phyloP scores from a whole-genome alignment of 2,888 invertebrate genomes.

The Bellardia pandia region DNA sequence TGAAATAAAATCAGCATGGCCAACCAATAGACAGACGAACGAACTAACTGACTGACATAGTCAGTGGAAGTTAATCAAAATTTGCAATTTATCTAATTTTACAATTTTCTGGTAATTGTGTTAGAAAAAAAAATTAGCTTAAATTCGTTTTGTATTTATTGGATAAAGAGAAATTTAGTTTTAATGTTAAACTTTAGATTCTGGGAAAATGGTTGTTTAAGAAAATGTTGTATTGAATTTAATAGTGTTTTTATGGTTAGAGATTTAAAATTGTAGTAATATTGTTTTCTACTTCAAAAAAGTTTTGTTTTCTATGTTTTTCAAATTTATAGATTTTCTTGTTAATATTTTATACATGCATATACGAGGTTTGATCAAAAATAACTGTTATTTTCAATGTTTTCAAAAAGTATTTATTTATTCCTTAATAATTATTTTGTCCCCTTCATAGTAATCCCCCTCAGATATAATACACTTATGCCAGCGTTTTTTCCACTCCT shows the following conservation, averaged over 20 bases:
- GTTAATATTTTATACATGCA: no score
- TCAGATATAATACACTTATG: no score
- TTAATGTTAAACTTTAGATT: not conserved
- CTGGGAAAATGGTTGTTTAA: not conserved
- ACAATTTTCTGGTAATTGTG: constrained; percentile 55
- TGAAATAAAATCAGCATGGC: not conserved
- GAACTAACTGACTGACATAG: not conserved
- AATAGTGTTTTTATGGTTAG: not conserved
- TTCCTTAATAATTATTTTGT: no score
- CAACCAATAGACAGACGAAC: not conserved
- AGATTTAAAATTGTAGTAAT: no score
- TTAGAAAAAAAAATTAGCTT: constrained; percentile 38
- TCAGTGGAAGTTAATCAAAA: constrained; percentile 51
- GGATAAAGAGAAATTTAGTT: constrained; percentile 22
- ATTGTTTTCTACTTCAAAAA: not conserved
- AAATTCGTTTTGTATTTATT: constrained; percentile 34
- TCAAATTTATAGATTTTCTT: not conserved
- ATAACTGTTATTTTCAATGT: no score
- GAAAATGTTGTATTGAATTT: not conserved
- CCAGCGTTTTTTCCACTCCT: no score
- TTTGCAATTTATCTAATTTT: constrained; percentile 48
- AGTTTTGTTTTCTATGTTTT: not conserved
- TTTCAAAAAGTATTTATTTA: no score
- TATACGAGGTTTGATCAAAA: no score
- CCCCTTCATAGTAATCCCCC: no score